These are phyloP conservation scores for Holothuria scabra DNA, from an alignment of 53 echinoderm and acorn worm genomes.

Conservation along the genomic window DNA sequence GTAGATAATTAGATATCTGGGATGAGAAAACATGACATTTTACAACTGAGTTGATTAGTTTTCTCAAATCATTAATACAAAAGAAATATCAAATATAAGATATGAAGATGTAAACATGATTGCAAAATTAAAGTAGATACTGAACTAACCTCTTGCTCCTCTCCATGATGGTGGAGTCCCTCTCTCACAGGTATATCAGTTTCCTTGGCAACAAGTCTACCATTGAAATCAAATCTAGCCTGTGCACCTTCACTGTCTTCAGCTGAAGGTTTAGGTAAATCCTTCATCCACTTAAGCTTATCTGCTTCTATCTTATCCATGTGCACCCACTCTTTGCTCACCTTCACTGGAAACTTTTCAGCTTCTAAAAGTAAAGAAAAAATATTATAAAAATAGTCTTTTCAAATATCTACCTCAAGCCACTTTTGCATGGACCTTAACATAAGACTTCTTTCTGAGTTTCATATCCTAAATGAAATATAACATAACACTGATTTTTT, in stretches of 20 bases:
- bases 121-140: not conserved
- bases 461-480: too few species aligned
- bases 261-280: conserved; percentile 89
- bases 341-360: conserved; percentile 39
- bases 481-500: too few species aligned
- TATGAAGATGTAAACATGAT: not conserved
- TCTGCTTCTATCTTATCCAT: conserved; percentile 82
- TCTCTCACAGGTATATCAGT: conserved; percentile 80
- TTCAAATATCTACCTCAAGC: too few species aligned
- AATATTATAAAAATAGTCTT: not conserved
- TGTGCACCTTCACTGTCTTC: conserved; percentile 73
- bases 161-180: conserved; percentile 97
- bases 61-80: not conserved
- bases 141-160: conserved; percentile 85
- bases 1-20: not conserved
- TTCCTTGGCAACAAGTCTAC: conserved; percentile 81
- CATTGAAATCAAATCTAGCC: conserved; percentile 96
- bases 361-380: not conserved
- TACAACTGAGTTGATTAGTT: not conserved
- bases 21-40: not conserved
- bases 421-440: too few species aligned
- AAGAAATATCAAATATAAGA: not conserved
- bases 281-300: conserved; percentile 91
- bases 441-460: too few species aligned
- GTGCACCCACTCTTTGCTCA: conserved; percentile 81